A percentile compares a stretch with the other conserved stretches of the same genome.
These are phyloP conservation scores for Parnassius apollo DNA, from an alignment of 2,888 invertebrate species.

Conservation along the genomic window DNA sequence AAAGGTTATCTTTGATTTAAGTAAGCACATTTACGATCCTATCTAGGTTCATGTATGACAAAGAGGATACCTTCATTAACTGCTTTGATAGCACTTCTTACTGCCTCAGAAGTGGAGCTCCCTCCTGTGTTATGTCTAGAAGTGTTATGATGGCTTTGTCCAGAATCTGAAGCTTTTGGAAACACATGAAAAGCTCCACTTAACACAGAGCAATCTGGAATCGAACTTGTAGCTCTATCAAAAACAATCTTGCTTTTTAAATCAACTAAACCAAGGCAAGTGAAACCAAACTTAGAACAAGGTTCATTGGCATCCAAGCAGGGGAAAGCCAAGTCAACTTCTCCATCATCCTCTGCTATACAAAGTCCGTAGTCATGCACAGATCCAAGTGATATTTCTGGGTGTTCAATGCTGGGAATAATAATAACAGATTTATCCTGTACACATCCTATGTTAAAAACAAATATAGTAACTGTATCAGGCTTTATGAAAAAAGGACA, in stretches of 20 bases:
- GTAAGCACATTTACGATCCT: too few relatives aligned
- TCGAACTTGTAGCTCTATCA: conserved; percentile 52
- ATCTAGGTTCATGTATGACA: too few relatives aligned
- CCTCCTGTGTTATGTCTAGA: conserved; percentile 68
- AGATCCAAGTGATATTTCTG: conserved; percentile 82
- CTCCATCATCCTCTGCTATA: conserved; percentile 98
- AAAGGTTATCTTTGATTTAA: too few relatives aligned
- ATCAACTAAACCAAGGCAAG: conserved; percentile 93
- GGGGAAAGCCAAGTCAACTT: conserved; percentile 96
- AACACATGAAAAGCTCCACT: conserved; percentile 59
- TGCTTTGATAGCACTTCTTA: conserved; percentile 61
- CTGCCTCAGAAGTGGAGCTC: conserved; percentile 72
- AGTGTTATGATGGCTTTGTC: conserved; percentile 60
- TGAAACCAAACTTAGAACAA: conserved; percentile 96
- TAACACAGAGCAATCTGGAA: conserved; percentile 62
- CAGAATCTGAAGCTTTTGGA: conserved; percentile 57
- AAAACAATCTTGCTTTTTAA: conserved; percentile 71
- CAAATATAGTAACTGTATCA: too few relatives aligned
- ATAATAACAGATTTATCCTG: conserved; percentile 15
- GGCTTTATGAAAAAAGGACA: too few relatives aligned
- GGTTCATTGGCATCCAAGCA: conserved; percentile 93
- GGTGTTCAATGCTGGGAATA: conserved; percentile 81
- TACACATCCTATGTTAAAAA: too few relatives aligned
- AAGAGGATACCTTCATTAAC: conserved; percentile 63
- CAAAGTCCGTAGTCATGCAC: conserved; percentile 91